Conservation (phyloP, 2,888 invertebrate species). For the Osmoderma eremita region DNA sequence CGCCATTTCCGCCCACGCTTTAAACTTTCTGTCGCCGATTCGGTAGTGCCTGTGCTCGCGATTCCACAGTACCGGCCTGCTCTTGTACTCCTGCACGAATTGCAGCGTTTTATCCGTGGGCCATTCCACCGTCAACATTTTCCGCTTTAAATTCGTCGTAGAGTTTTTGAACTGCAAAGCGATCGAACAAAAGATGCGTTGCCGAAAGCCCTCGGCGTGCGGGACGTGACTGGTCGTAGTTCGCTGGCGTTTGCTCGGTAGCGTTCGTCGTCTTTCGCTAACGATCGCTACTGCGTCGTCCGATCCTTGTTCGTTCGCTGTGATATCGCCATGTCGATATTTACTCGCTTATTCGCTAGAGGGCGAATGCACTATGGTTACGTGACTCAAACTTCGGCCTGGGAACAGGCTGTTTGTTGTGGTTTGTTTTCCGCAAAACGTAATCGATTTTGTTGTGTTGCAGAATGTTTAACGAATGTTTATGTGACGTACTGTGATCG, state of each 20-base stretch:
- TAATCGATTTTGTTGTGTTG: no score
- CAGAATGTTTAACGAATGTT: no score
- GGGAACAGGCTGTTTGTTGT: no score
- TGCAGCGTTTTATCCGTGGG: constrained; percentile 3
- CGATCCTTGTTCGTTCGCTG: constrained; percentile 6
- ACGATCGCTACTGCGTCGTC: constrained; percentile 5
- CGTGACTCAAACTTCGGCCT: no score
- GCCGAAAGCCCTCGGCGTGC: neutral
- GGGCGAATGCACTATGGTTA: no score
- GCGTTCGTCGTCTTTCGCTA: constrained; percentile 14
- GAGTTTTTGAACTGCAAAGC: no score
- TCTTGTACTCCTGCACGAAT: constrained; percentile 37
- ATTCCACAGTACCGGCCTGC: constrained; percentile 32
- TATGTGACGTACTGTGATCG: no score
- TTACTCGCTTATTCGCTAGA: neutral
- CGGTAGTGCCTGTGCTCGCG: constrained; percentile 18
- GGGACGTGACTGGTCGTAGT: constrained; percentile 6
- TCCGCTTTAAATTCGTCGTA: neutral
- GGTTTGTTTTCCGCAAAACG: no score
- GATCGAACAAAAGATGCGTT: neutral
- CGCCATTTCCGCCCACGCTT: constrained; percentile 38
- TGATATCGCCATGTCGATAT: neutral
- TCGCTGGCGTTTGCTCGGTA: constrained; percentile 12
- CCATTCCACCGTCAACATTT: constrained; percentile 20
- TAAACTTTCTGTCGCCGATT: constrained; percentile 14